Evolutionary conservation across 2,797 vertebrate species (phyloP).

Genomic region (Anas georgica): DNA sequence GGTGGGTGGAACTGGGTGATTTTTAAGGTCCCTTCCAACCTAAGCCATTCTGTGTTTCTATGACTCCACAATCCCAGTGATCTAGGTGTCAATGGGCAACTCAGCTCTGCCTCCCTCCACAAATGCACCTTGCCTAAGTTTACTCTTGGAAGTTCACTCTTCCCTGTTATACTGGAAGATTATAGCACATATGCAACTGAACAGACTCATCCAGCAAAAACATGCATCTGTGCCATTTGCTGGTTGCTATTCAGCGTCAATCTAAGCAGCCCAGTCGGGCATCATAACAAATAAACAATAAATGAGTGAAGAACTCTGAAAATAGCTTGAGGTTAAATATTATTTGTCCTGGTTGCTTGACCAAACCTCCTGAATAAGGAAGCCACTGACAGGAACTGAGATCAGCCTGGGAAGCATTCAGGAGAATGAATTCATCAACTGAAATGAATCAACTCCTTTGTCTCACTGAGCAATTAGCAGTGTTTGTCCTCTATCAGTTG

Average conservation of each 20-base stretch:
- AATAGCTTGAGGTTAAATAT: not conserved
- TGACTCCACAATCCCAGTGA: not conserved
- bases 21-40: no score
- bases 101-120: not conserved
- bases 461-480: rapidly evolving
- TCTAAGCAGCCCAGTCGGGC: not conserved
- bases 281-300: rapidly evolving
- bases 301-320: not conserved
- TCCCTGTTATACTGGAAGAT: not conserved
- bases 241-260: not conserved
- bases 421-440: not conserved
- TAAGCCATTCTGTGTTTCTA: no score
- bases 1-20: no score
- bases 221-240: not conserved
- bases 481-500: not conserved
- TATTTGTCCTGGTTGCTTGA: not conserved
- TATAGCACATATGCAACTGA: not conserved
- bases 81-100: not conserved
- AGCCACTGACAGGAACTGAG: not conserved
- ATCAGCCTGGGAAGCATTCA: not conserved
- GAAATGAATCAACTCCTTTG: not conserved
- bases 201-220: not conserved
- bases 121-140: not conserved
- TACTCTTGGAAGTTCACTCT: not conserved
- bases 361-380: not conserved